A percentile compares a stretch with the other conserved stretches of the same genome.
These are phyloP conservation scores for Mesaphorura yosii DNA, from an alignment of 1,140 invertebrate genomes.

Conservation along the genomic window DNA sequence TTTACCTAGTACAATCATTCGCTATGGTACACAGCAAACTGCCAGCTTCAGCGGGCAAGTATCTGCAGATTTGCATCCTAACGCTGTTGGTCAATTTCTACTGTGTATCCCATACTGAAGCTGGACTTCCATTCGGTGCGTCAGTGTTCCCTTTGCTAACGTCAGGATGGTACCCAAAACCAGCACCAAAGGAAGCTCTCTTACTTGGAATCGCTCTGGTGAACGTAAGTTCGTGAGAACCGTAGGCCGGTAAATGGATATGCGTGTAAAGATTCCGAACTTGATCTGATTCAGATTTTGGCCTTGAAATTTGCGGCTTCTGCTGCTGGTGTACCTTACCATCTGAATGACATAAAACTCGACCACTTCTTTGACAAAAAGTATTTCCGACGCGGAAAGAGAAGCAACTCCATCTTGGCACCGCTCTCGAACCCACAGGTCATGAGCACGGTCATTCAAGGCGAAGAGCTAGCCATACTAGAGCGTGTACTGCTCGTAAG, in stretches of 20 bases:
- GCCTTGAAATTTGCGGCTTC: conserved; percentile 15
- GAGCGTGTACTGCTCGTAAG: conserved; percentile 6
- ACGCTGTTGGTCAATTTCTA: too few species aligned
- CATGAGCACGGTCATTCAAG: too few species aligned
- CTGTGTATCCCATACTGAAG: too few species aligned
- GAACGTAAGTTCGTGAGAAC: conserved; percentile 6
- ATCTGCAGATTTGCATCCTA: too few species aligned
- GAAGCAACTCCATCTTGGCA: too few species aligned
- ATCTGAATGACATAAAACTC: conserved; percentile 23
- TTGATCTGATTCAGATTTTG: conserved; percentile 8
- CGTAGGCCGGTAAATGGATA: background rate
- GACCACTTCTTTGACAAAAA: background rate
- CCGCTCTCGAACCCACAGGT: too few species aligned
- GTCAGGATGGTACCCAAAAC: conserved; percentile 24
- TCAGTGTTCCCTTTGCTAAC: conserved; percentile 18
- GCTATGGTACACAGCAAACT: too few species aligned
- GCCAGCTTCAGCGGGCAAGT: too few species aligned
- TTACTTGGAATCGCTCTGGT: conserved; percentile 20
- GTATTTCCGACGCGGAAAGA: too few species aligned
- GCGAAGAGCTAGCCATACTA: background rate
- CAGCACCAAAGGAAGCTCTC: conserved; percentile 19
- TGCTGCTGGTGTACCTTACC: conserved; percentile 20
- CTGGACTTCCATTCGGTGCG: background rate
- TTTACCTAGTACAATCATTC: too few species aligned
- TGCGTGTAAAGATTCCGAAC: background rate